Percentiles rank a stretch among this genome's conserved stretches.
Conservation (phyloP, 1,140 invertebrate species). For the Calephelis virginiensis region DNA sequence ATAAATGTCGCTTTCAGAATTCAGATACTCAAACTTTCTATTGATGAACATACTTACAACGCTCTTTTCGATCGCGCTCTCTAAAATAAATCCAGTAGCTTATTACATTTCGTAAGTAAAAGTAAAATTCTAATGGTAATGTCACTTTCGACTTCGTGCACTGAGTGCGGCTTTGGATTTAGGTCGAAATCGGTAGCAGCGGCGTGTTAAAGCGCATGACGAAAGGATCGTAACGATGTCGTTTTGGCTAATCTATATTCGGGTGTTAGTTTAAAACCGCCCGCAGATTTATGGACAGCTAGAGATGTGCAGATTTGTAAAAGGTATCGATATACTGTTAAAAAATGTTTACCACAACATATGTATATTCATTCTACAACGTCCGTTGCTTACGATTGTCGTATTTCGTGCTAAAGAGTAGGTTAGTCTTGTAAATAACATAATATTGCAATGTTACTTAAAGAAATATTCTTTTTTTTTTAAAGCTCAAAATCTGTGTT, state of each 20-base stretch:
- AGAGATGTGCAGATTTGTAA: no score
- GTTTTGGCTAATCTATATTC: neutral
- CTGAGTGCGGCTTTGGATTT: slow-evolving; percentile 32
- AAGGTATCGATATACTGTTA: no score
- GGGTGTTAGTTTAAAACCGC: neutral
- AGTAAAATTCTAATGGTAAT: slow-evolving; percentile 41
- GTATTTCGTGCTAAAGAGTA: no score
- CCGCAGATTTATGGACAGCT: no score
- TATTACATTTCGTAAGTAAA: slow-evolving; percentile 24
- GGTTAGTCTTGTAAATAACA: no score
- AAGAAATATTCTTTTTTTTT: no score
- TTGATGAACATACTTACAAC: neutral
- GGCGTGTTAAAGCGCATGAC: slow-evolving; percentile 17
- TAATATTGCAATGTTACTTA: no score
- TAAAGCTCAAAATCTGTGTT: no score
- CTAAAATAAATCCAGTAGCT: slow-evolving; percentile 25
- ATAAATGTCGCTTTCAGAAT: slow-evolving; percentile 14
- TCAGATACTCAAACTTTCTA: slow-evolving; percentile 12
- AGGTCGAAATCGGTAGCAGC: slow-evolving; percentile 37
- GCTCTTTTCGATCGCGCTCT: slow-evolving; percentile 16
- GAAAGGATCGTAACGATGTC: slow-evolving; percentile 21
- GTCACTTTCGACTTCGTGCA: slow-evolving; percentile 43
- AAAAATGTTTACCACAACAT: no score
- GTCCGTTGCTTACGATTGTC: no score
- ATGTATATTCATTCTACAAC: no score